Conservation (phyloP, 1,140 invertebrate genomes). For the Drosophila setifemur region DNA sequence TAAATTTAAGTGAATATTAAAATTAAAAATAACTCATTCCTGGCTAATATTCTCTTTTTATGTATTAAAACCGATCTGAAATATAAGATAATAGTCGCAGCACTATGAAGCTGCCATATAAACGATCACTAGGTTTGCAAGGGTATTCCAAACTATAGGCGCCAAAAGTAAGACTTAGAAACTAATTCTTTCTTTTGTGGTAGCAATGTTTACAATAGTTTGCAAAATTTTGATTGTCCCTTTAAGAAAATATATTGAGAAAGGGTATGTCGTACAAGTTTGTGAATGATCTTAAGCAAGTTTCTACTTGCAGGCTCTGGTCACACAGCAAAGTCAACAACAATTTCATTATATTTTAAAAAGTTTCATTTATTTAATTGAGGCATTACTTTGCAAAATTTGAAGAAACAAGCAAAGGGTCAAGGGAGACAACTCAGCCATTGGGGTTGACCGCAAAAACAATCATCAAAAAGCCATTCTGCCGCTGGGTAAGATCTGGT, state of each 20-base stretch:
- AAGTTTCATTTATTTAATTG: conserved; percentile 4
- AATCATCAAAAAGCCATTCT: conserved; percentile 14
- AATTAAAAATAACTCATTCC: no score
- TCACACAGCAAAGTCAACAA: conserved; percentile 7
- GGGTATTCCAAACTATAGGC: no score
- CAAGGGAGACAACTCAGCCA: not conserved
- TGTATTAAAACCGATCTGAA: no score
- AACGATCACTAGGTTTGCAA: no score
- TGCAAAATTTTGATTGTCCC: no score
- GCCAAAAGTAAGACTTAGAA: not conserved
- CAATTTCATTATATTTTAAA: conserved; percentile 24
- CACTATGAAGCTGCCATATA: no score
- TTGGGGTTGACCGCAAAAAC: not conserved
- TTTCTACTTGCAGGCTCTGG: not conserved
- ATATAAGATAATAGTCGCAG: no score
- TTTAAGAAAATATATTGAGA: no score
- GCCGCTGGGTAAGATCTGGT: conserved; percentile 7
- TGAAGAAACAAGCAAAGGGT: not conserved
- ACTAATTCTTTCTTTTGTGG: no score
- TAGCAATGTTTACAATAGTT: no score
- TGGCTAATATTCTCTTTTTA: no score
- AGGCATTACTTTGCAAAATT: not conserved
- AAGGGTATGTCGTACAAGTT: not conserved
- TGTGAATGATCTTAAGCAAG: not conserved
- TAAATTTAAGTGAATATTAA: no score